phyloP scores from a whole-genome alignment of 2,888 invertebrate species.

The Imbricaverruca yamaguchii region DNA sequence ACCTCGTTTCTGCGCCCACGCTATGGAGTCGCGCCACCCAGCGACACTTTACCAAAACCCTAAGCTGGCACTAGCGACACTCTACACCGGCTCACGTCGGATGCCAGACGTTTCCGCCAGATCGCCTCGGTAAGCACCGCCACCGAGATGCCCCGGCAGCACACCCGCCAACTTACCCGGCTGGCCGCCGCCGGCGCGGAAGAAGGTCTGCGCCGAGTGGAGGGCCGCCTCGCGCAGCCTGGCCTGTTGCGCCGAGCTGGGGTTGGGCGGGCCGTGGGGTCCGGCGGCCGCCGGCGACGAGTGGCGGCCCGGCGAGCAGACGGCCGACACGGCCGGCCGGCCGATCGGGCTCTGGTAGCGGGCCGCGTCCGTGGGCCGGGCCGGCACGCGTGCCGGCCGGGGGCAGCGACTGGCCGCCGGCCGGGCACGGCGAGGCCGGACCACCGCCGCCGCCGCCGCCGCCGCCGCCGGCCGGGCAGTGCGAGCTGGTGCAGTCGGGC shows the following conservation, averaged over 20 bases:
- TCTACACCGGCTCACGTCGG: too few relatives aligned
- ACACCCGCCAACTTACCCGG: too few relatives aligned
- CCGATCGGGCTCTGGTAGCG: constrained; percentile 5
- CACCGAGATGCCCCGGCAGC: too few relatives aligned
- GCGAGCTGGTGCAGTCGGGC: neutral
- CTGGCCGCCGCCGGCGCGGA: neutral
- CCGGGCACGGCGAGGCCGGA: neutral
- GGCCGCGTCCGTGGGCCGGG: neutral
- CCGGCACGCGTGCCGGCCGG: neutral
- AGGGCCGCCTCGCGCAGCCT: neutral
- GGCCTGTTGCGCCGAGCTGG: neutral
- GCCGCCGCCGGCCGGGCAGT: neutral
- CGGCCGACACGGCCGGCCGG: neutral
- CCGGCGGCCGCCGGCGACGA: neutral
- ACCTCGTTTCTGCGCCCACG: too few relatives aligned
- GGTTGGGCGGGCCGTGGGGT: neutral
- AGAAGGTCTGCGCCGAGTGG: neutral
- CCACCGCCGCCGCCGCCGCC: too few relatives aligned
- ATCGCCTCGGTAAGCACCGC: too few relatives aligned
- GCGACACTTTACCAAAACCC: too few relatives aligned
- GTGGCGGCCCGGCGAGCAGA: too few relatives aligned
- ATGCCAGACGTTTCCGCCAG: too few relatives aligned
- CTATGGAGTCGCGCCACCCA: too few relatives aligned
- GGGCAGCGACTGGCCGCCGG: neutral
- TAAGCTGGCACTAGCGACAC: too few relatives aligned